Conservation (phyloP, 1,140 invertebrate genomes). For the Drosophila triauraria region DNA sequence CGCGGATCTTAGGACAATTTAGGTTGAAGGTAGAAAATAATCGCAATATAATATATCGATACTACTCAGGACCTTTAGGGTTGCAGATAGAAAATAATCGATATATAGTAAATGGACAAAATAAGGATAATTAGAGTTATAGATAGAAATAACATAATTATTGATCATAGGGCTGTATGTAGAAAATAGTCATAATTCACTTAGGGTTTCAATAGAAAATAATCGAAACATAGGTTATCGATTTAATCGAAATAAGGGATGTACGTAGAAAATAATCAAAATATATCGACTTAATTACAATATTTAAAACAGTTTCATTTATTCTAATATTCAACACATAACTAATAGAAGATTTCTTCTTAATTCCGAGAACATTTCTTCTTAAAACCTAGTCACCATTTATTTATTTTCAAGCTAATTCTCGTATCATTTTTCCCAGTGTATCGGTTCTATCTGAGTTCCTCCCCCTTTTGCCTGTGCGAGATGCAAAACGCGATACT, state of each 20-base stretch:
- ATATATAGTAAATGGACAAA: not conserved
- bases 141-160: too few relatives aligned
- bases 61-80: too few relatives aligned
- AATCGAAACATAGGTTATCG: not conserved
- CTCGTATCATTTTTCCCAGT: not conserved
- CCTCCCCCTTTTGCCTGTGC: conserved; percentile 25
- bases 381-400: too few relatives aligned
- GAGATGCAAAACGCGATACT: conserved; percentile 73
- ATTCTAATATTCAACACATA: not conserved
- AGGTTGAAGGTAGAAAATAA: not conserved
- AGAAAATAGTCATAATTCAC: too few relatives aligned
- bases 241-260: not conserved
- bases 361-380: not conserved
- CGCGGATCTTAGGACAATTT: not conserved
- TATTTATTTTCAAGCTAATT: too few relatives aligned
- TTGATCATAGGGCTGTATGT: too few relatives aligned
- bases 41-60: not conserved
- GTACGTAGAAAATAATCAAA: not conserved
- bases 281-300: not conserved
- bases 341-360: too few relatives aligned
- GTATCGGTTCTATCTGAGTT: conserved; percentile 17
- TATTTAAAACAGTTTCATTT: not conserved
- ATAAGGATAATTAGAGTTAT: too few relatives aligned
- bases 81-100: not conserved
- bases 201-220: too few relatives aligned